Evolutionary conservation across 2,797 vertebrate species (phyloP).

Genomic region (Myoxocephalus aenaeus): DNA sequence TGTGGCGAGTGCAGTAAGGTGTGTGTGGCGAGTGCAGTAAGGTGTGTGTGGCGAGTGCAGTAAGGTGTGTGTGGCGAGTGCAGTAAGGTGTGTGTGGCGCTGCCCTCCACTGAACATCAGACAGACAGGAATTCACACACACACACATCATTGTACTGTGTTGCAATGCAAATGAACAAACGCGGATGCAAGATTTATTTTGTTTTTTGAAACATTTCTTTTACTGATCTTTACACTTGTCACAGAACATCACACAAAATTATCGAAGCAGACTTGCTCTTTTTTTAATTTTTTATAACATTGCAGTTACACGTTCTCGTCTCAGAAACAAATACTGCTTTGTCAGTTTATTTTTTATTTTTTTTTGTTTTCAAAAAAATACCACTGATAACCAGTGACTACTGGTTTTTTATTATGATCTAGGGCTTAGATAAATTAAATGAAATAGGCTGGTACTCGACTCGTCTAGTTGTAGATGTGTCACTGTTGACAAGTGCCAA

Average conservation of each 20-base stretch:
- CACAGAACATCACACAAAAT: slow-evolving; percentile 82
- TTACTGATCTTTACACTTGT: slow-evolving; percentile 78
- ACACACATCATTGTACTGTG: not conserved
- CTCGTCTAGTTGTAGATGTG: slow-evolving; percentile 13
- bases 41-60: slow-evolving; percentile 42
- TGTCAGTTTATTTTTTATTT: slow-evolving; percentile 29
- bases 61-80: slow-evolving; percentile 50
- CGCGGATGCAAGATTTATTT: slow-evolving; percentile 1
- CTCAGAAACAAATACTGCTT: slow-evolving; percentile 73
- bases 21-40: slow-evolving; percentile 42
- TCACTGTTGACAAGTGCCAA: slow-evolving; percentile 16
- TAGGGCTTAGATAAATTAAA: slow-evolving; percentile 25
- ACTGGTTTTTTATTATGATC: slow-evolving; percentile 26
- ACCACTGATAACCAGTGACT: slow-evolving; percentile 31
- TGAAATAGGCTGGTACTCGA: slow-evolving; percentile 9
- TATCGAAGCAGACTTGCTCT: slow-evolving; percentile 68
- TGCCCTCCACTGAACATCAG: slow-evolving; percentile 54
- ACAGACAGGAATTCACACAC: slow-evolving; percentile 13
- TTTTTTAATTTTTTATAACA: slow-evolving; percentile 72
- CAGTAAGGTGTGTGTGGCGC: slow-evolving; percentile 37
- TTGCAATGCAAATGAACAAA: slow-evolving; percentile 31
- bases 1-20: slow-evolving; percentile 50
- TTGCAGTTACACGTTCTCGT: slow-evolving; percentile 66
- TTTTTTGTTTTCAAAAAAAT: slow-evolving; percentile 38
- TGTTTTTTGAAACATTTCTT: slow-evolving; percentile 69